Evolutionary conservation across 2,888 invertebrate species (phyloP).

Genomic region (Phanerotoma sp.): DNA sequence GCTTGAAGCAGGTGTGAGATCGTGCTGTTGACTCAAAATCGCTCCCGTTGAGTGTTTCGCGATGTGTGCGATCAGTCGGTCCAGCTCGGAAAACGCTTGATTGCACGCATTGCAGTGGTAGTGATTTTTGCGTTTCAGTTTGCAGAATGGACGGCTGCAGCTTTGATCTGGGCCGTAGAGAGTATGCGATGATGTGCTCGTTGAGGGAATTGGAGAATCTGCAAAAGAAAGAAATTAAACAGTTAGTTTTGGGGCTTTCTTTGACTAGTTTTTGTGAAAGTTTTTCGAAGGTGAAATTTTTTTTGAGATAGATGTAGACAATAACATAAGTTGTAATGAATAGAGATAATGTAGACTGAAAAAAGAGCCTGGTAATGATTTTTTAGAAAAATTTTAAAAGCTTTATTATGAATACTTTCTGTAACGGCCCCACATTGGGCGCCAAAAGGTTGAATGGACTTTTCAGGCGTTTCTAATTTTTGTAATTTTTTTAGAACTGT

Average conservation of each 20-base stretch:
- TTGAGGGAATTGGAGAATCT: slow-evolving; percentile 40
- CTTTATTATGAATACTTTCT: too few species aligned
- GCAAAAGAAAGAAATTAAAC: slow-evolving; percentile 29
- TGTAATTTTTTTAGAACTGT: too few species aligned
- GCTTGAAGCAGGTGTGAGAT: slow-evolving; percentile 36
- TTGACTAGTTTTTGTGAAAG: too few species aligned
- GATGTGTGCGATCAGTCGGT: slow-evolving; percentile 69
- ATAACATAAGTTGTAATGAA: too few species aligned
- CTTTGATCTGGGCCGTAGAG: slow-evolving; percentile 67
- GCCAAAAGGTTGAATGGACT: too few species aligned
- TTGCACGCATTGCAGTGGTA: slow-evolving; percentile 80
- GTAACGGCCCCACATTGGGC: too few species aligned
- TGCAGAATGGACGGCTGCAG: slow-evolving; percentile 78
- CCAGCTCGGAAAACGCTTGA: slow-evolving; percentile 75
- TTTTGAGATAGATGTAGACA: too few species aligned
- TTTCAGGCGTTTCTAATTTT: too few species aligned
- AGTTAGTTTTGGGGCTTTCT: neutral
- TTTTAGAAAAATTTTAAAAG: too few species aligned
- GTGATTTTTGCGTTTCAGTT: slow-evolving; percentile 75
- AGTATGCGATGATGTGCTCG: slow-evolving; percentile 53
- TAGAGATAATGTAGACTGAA: too few species aligned
- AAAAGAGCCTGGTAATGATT: too few species aligned
- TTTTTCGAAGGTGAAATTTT: too few species aligned
- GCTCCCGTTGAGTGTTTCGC: slow-evolving; percentile 69
- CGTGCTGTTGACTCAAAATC: slow-evolving; percentile 58